Evolutionary conservation across 1,140 invertebrate species (phyloP).

Genomic region (Linepithema humile): DNA sequence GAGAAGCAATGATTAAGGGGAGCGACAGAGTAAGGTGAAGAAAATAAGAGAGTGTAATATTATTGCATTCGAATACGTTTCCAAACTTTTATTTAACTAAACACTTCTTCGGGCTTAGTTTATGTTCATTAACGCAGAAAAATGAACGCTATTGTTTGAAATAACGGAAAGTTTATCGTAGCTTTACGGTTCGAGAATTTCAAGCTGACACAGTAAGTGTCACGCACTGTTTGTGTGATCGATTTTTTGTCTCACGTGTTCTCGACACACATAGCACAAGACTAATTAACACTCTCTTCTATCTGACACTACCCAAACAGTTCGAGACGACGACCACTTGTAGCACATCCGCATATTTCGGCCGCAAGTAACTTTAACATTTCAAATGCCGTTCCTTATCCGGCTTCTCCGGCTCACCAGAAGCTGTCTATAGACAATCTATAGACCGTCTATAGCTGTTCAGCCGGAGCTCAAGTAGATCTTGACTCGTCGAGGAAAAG

Average conservation of each 20-base stretch:
- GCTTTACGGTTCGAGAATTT: slow-evolving; percentile 7
- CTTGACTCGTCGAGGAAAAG: neutral
- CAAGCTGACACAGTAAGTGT: too few relatives aligned
- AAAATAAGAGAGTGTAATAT: slow-evolving; percentile 5
- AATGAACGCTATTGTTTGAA: neutral
- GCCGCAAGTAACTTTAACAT: neutral
- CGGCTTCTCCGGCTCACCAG: neutral
- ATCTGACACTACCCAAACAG: neutral
- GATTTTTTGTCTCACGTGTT: neutral
- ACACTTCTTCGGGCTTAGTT: neutral
- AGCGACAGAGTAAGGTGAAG: neutral
- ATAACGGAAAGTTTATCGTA: slow-evolving; percentile 4
- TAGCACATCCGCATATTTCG: slow-evolving; percentile 8
- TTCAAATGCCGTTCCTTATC: neutral
- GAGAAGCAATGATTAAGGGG: slow-evolving; percentile 23
- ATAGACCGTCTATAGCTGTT: slow-evolving; percentile 56
- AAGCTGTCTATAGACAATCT: slow-evolving; percentile 57
- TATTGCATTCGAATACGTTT: neutral
- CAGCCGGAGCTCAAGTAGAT: neutral
- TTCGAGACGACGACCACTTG: neutral
- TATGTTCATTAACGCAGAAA: neutral
- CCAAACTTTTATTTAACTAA: slow-evolving; percentile 14
- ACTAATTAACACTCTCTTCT: neutral
- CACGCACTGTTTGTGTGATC: neutral
- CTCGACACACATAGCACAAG: neutral